Percentiles rank a stretch among this genome's conserved stretches.
These are phyloP conservation scores for Malacoraja senta DNA, from an alignment of 2,797 vertebrate genomes.

Conservation along the genomic window DNA sequence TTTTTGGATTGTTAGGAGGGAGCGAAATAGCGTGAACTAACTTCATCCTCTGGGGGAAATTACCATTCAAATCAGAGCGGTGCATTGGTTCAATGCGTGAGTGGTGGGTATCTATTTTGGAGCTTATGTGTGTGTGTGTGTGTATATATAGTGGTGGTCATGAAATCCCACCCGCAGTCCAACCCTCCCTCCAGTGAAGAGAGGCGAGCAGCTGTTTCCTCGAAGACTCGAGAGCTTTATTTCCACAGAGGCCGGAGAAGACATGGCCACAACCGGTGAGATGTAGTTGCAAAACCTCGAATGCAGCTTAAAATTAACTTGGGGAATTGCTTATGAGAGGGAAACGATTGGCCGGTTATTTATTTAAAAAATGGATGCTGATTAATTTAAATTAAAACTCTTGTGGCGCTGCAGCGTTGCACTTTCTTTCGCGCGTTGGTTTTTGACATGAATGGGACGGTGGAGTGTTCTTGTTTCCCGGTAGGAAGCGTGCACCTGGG, in stretches of 20 bases:
- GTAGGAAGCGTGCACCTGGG: constrained; percentile 47
- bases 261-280: constrained; percentile 4
- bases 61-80: neutral
- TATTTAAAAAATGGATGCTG: neutral
- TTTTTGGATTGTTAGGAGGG: neutral
- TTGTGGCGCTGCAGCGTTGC: neutral
- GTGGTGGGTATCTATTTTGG: neutral
- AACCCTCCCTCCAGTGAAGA: neutral
- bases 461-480: neutral
- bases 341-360: neutral
- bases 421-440: neutral
- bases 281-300: neutral
- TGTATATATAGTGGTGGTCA: neutral
- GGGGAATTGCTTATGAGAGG: too few species aligned
- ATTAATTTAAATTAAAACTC: neutral
- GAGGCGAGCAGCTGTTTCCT: neutral
- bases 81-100: neutral
- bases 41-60: neutral
- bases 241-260: neutral
- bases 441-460: neutral
- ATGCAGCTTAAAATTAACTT: neutral
- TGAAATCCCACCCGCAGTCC: neutral
- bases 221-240: too few species aligned
- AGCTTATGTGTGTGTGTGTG: too few species aligned
- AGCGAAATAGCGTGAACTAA: neutral